Base-by-base conservation (phyloP, 2,888 invertebrate species). In the Epirrhoe tristata region DNA sequence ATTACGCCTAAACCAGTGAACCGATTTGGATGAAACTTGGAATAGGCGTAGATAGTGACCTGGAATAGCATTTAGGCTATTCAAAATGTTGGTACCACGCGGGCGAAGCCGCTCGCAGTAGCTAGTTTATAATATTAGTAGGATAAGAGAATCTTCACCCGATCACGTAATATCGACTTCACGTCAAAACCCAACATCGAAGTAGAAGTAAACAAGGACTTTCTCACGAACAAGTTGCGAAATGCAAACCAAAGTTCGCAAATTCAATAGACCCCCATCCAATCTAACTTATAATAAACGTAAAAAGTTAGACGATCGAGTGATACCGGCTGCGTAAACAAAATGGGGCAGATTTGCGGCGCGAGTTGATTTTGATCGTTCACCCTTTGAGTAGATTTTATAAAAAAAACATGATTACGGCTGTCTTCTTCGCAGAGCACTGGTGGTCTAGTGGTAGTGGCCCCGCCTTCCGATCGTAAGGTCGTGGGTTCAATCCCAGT, bases 241-340 rank as follows among this genome's bases (percentile, higher is more conserved):
- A 43, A 63, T 58, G 54, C 66, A 43, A 62, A 70, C 66, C 63
- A 36, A 62, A 70, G 68, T 62, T 67, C 53, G 70, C 66, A 71
- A 74, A 73, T 74, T 74, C 71, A 73, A 75, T 74, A 71, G 71
- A 72, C 71, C 70, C 39, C 63, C 67, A 75, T 74, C 75, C 77
- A 79, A 79, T 78, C 77, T 74, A 77, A 80, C 72, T 79, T 77
- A 72, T 67, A 72, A 78, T 78, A 78, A 78, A 76, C 77, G 67
- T 75, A 77, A 76, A 79, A 79, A 77, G 75, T 77, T 72, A 54
- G 46, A 63, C 64, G 60, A 59, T 71, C 55, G 63, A 61, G 62
- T 65, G 69, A 70, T 75, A 71, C 60, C 58, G 43, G 50, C 46
- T 66, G 43, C 39, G 66, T 70, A 68, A 70, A 70, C 66, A 71